These are phyloP conservation scores for Origma solitaria DNA, from an alignment of 2,113 vertebrate genomes.

Conservation along the genomic window DNA sequence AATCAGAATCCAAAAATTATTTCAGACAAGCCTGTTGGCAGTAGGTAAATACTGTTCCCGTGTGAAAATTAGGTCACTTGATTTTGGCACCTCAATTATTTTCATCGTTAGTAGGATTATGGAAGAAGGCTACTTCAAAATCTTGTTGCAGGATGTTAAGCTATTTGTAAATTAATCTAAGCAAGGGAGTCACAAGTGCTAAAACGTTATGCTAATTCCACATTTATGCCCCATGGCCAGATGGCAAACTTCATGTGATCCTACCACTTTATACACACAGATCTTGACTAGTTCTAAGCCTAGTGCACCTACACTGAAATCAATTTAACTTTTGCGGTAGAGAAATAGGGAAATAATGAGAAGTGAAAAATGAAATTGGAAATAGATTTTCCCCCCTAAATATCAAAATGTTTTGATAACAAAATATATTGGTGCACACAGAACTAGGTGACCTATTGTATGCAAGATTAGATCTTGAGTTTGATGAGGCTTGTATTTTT, in stretches of 20 bases:
- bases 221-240: background rate
- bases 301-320: background rate
- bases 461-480: background rate
- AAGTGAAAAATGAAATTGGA: background rate
- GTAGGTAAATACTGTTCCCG: background rate
- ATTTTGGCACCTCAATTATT: background rate
- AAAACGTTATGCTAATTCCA: background rate
- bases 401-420: background rate
- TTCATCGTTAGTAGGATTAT: background rate
- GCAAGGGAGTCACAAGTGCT: background rate
- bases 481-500: background rate
- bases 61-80: background rate
- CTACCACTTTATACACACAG: background rate
- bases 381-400: background rate
- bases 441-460: background rate
- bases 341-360: background rate
- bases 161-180: background rate
- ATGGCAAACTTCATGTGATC: background rate
- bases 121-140: background rate
- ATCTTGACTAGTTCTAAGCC: background rate
- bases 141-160: background rate
- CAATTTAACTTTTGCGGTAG: background rate
- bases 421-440: background rate
- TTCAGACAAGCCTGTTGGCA: background rate
- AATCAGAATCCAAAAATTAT: background rate